Base-by-base conservation (phyloP, 2,113 vertebrate species). In the Manacus vitellinus region DNA sequence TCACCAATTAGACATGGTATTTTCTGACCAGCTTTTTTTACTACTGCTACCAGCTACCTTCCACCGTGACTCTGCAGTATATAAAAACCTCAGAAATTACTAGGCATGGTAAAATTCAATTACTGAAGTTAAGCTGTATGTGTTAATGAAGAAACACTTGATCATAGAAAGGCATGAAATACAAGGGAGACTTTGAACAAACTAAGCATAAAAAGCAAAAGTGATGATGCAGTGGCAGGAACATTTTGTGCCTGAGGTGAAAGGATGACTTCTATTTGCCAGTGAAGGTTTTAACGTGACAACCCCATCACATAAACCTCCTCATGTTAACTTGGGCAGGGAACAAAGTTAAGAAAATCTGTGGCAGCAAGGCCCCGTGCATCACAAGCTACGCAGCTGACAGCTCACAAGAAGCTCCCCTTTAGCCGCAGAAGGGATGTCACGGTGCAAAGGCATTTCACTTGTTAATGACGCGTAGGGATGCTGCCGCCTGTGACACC, bases 311-410 rank as follows among this genome's bases (percentile, higher is more conserved):
- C 20, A 1, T 12, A 33, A 18, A 35, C 12, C 24, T 71, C 25
- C 37, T 78, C 33, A 9, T 3, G 12, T 4, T 28, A 70, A 47
- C 16, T 16, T 12, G 21, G 55, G 25, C 35, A 63, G 23, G 3
- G 30, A 52, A 44, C 14, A 25, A 56, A 43, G 6, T 31, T 5
- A 5, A 27, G 22, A 15, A 10, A n/a, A 46, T 0, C 8, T 0
- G 6, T 20, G 0, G 1, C 67, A 35, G 23, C 0, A 3, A 44
- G 39, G 22, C 41, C 18, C 46, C 4, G 2, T 11, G 23, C 56
- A 7, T 5, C 2, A 0, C 1, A 18, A 39, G 8, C 35, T n/a
- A 4, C 1, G 1, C 1, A 10, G 18, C 4, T 24, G 17, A 27
- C 2, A 3, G 30, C 55, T 83, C 49, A 2, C 30, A 2, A 0